A percentile compares a stretch with the other conserved stretches of the same genome.
Conservation (phyloP, 2,113 vertebrate species). For the Sialia sialis region DNA sequence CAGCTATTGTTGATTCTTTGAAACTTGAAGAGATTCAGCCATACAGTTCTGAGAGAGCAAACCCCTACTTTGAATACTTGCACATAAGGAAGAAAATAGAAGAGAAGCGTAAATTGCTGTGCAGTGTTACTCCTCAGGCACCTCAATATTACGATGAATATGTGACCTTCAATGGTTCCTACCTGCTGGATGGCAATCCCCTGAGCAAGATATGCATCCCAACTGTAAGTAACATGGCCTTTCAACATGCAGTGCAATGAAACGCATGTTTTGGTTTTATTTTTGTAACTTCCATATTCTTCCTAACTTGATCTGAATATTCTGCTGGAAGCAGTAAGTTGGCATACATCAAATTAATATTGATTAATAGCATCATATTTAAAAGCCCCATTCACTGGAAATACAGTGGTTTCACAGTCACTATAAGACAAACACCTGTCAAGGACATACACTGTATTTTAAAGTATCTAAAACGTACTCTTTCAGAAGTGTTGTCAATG, state of each 20-base stretch:
- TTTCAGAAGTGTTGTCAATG: neutral
- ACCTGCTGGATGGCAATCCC: slow-evolving; percentile 95
- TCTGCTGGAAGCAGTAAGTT: neutral
- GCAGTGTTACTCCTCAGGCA: slow-evolving; percentile 94
- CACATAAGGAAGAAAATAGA: slow-evolving; percentile 98
- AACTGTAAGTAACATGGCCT: slow-evolving; percentile 81
- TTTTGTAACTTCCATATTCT: neutral
- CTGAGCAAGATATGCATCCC: slow-evolving; percentile 98
- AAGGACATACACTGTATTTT: neutral
- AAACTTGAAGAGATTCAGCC: slow-evolving; percentile 98
- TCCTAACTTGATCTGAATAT: neutral
- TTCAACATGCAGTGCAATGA: neutral
- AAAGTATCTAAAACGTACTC: neutral
- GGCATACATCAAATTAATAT: neutral
- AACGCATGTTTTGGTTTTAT: neutral
- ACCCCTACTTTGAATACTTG: slow-evolving; percentile 97
- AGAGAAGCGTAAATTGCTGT: slow-evolving; percentile 94
- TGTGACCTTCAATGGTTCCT: slow-evolving; percentile 97
- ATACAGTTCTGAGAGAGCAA: slow-evolving; percentile 94
- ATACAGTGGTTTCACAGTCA: neutral
- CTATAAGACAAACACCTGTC: neutral
- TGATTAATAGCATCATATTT: neutral
- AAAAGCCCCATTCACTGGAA: neutral
- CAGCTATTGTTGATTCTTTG: slow-evolving; percentile 91
- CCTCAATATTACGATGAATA: slow-evolving; percentile 98